Conservation (phyloP, 2,797 vertebrate species). For the Pelobates cultripes region DNA sequence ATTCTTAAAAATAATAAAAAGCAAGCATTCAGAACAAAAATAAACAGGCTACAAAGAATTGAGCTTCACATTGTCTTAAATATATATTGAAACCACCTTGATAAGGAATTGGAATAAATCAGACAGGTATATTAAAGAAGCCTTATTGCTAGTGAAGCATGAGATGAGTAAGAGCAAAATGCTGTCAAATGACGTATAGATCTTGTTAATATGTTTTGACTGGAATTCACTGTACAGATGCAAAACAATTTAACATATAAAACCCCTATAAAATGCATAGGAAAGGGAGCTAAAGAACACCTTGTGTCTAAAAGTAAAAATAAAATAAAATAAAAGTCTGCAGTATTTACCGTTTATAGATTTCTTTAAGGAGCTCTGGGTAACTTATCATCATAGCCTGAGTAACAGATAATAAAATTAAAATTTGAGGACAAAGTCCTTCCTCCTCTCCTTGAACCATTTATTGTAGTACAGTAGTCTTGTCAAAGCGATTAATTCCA, state of each 20-base stretch:
- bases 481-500: no score
- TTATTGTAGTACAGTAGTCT: no score
- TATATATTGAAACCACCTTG: not conserved
- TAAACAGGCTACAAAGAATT: not conserved
- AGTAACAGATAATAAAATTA: no score
- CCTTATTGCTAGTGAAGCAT: slow-evolving; percentile 19
- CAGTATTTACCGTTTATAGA: no score
- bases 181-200: slow-evolving; percentile 7
- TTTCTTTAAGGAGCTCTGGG: no score
- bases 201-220: slow-evolving; percentile 22
- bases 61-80: not conserved
- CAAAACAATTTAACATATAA: slow-evolving; percentile 16
- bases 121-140: slow-evolving; percentile 1
- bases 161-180: slow-evolving; percentile 12
- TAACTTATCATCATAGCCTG: no score
- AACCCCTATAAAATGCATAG: slow-evolving; percentile 7
- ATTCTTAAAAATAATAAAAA: no score
- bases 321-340: no score
- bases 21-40: not conserved
- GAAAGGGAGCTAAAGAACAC: not conserved
- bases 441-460: no score
- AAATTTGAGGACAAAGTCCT: no score
- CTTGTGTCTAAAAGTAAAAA: no score
- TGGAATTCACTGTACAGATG: not conserved
- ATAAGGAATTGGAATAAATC: not conserved